phyloP scores from a whole-genome alignment of 2,888 invertebrate genomes.

The Apocheima hispidaria region DNA sequence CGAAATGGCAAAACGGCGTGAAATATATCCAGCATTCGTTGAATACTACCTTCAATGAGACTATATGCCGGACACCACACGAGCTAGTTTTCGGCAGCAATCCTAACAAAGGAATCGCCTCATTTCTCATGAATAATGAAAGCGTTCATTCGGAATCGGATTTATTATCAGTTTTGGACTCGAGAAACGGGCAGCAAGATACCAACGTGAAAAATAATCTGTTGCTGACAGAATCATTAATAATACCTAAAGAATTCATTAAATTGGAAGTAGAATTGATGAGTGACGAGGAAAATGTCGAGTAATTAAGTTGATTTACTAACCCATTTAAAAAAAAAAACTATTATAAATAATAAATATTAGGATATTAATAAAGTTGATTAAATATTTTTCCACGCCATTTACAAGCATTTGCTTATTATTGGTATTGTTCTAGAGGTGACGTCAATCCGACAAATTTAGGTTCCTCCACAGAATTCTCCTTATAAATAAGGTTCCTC shows the following conservation, averaged over 20 bases:
- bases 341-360: too few relatives aligned
- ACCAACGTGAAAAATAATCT: neutral
- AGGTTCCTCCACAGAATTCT: too few relatives aligned
- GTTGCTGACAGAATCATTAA: neutral
- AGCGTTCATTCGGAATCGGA: neutral
- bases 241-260: neutral
- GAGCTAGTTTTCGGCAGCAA: constrained; percentile 60
- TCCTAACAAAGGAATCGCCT: constrained; percentile 54
- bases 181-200: neutral
- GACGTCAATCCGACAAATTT: too few relatives aligned
- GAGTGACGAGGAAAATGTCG: neutral
- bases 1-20: constrained; percentile 64
- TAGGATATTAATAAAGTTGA: too few relatives aligned
- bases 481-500: too few relatives aligned
- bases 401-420: too few relatives aligned
- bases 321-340: too few relatives aligned
- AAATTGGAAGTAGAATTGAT: neutral
- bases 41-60: constrained; percentile 58
- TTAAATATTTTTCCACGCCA: too few relatives aligned
- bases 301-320: neutral
- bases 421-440: too few relatives aligned
- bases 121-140: neutral
- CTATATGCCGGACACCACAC: constrained; percentile 59
- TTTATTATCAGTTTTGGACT: neutral
- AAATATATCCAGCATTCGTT: constrained; percentile 63